These are phyloP conservation scores for Stegophylla sp. DNA, from an alignment of 2,888 invertebrate species.

Conservation along the genomic window DNA sequence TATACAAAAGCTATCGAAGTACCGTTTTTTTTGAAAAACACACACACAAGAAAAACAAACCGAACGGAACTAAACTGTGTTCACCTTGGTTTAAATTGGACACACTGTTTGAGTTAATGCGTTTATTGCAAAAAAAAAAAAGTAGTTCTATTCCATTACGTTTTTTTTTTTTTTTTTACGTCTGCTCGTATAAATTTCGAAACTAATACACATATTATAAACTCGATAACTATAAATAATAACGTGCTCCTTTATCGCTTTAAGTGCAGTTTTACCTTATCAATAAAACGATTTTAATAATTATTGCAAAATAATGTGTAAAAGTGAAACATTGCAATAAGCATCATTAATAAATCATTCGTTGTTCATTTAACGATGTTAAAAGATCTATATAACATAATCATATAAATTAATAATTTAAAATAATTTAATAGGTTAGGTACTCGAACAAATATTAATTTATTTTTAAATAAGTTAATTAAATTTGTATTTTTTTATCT, in stretches of 20 bases:
- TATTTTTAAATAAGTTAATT: too few species aligned
- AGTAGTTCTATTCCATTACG: background rate
- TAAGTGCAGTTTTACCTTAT: conserved; percentile 50
- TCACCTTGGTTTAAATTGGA: conserved; percentile 45
- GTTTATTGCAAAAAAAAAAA: conserved; percentile 37
- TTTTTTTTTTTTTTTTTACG: background rate
- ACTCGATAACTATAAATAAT: conserved; percentile 25
- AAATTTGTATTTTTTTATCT: too few species aligned
- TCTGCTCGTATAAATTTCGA: background rate
- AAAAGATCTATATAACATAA: conserved; percentile 3
- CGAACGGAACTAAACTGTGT: conserved; percentile 35
- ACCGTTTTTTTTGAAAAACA: conserved; percentile 2
- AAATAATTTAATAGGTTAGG: background rate
- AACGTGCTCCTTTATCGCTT: conserved; percentile 16
- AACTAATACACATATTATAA: conserved; percentile 25
- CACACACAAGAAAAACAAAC: background rate
- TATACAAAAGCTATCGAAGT: conserved; percentile 9
- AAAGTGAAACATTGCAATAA: conserved; percentile 51
- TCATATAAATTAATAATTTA: conserved; percentile 6
- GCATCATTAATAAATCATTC: background rate
- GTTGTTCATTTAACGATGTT: background rate
- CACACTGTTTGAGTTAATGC: conserved; percentile 17
- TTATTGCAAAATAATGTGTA: conserved; percentile 38
- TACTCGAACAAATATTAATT: background rate
- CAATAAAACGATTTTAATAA: conserved; percentile 48